Evolutionary conservation across 2,797 vertebrate genomes (phyloP).

Genomic region (Vultur gryphus): DNA sequence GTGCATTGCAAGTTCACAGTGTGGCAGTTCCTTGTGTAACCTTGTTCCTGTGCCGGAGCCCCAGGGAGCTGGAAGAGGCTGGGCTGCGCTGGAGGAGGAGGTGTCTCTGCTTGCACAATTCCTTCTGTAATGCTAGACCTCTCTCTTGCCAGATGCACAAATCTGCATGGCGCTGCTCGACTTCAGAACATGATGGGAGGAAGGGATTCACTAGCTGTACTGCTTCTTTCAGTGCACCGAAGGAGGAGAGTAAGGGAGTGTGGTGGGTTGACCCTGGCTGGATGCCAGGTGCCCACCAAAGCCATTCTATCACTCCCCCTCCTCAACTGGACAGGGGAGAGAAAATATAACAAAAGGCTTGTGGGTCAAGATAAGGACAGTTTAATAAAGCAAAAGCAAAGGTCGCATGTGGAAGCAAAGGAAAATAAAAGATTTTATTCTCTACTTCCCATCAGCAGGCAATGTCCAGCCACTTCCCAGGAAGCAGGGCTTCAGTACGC

Average conservation of each 20-base stretch:
- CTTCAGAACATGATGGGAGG: neutral
- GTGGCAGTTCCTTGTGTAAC: neutral
- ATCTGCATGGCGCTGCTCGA: neutral
- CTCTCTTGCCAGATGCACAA: neutral
- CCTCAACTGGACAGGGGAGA: neutral
- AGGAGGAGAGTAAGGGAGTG: neutral
- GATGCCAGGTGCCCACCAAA: neutral
- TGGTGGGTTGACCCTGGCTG: neutral
- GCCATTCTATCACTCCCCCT: neutral
- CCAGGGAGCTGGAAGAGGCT: neutral
- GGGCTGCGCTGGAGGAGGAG: neutral
- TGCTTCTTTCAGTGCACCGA: neutral
- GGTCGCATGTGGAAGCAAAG: neutral
- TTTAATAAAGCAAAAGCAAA: neutral
- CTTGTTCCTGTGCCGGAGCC: neutral
- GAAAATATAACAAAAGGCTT: neutral
- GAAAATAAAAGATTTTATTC: neutral
- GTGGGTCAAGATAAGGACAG: neutral
- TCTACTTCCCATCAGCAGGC: neutral
- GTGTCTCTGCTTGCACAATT: neutral
- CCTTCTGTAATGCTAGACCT: neutral
- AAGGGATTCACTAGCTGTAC: neutral
- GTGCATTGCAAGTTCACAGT: accelerated
- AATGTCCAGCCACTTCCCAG: neutral
- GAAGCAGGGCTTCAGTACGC: neutral